Percentiles rank a stretch among this genome's conserved stretches.
These are phyloP conservation scores for Drosophila nebulosa DNA, from an alignment of 1,140 invertebrate genomes.

Conservation along the genomic window DNA sequence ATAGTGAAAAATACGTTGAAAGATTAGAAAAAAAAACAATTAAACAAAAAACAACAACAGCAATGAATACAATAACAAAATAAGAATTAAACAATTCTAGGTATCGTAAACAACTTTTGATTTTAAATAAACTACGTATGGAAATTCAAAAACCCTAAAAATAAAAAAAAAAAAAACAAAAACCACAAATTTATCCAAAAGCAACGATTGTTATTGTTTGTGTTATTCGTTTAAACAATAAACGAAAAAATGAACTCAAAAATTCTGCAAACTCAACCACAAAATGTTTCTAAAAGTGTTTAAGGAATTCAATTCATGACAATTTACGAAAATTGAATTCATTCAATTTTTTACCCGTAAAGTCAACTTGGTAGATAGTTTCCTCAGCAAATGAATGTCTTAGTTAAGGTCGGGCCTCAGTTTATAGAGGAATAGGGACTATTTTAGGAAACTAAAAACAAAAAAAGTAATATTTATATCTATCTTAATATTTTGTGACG, in stretches of 20 bases:
- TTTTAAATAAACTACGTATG: slow-evolving; percentile 34
- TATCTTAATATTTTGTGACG: too few species aligned
- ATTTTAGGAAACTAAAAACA: too few species aligned
- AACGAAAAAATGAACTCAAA: too few species aligned
- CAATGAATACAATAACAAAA: neutral
- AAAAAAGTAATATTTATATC: too few species aligned
- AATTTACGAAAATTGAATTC: too few species aligned
- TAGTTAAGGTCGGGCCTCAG: too few species aligned
- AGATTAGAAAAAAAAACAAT: neutral
- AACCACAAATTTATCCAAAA: neutral
- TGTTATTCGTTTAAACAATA: neutral
- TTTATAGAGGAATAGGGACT: too few species aligned
- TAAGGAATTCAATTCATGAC: neutral
- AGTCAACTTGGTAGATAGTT: too few species aligned
- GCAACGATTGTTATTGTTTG: neutral
- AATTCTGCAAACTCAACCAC: neutral
- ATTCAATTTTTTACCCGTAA: too few species aligned
- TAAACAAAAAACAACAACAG: neutral
- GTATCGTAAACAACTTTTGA: slow-evolving; percentile 30
- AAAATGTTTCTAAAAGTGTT: neutral
- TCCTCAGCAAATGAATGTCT: too few species aligned
- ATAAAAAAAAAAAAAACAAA: neutral
- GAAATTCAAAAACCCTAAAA: neutral
- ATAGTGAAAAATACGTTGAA: slow-evolving; percentile 4
- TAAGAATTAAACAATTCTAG: slow-evolving; percentile 12